These are phyloP conservation scores for Dromococcyx pavoninus DNA, from an alignment of 2,797 vertebrate species.

Conservation along the genomic window DNA sequence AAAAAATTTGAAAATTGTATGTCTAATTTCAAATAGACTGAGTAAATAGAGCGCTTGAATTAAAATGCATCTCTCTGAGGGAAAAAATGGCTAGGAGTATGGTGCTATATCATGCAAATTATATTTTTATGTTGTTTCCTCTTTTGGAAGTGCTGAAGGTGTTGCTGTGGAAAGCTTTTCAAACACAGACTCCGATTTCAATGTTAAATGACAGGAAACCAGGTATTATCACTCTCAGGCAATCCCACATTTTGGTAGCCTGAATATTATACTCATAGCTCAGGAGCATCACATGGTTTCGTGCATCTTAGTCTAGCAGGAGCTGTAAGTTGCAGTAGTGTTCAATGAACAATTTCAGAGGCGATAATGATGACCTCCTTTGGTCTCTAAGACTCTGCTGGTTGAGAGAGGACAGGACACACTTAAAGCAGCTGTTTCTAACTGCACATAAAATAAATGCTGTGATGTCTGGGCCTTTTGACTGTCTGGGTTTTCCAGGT, in stretches of 20 bases:
- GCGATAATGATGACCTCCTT: not conserved
- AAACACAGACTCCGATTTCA: not conserved
- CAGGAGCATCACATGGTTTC: not conserved
- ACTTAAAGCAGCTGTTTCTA: not conserved
- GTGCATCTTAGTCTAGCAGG: not conserved
- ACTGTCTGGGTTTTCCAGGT: not conserved
- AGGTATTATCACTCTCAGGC: not conserved
- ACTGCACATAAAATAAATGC: not conserved
- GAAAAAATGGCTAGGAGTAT: not conserved
- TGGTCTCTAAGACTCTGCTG: not conserved
- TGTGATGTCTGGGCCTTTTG: not conserved
- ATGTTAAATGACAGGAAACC: not conserved
- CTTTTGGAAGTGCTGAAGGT: not conserved
- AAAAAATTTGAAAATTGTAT: not conserved
- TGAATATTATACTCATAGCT: not conserved
- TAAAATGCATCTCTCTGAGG: not conserved
- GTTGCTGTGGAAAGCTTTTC: not conserved
- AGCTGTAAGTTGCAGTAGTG: not conserved
- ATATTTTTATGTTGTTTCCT: not conserved
- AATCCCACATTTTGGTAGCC: not conserved
- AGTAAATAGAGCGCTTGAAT: not conserved
- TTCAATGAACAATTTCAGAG: not conserved
- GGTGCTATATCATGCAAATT: not conserved
- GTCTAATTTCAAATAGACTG: not conserved
- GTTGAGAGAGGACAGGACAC: not conserved